A percentile compares a stretch with the other conserved stretches of the same genome.
Evolutionary conservation across 2,797 vertebrate genomes (phyloP).

Genomic region (Buphagus erythrorhynchus): DNA sequence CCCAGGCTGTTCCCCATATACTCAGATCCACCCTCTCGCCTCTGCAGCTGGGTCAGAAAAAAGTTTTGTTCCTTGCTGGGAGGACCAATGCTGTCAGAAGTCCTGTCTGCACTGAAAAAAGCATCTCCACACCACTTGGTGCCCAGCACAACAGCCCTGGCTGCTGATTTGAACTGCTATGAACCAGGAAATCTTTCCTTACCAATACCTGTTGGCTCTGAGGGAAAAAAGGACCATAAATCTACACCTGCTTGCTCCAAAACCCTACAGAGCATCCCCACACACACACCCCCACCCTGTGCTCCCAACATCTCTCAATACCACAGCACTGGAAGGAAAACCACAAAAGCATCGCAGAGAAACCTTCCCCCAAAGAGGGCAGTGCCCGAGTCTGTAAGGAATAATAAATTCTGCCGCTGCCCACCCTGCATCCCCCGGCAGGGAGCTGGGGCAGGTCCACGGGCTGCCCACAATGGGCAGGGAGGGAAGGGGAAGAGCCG

Average conservation of each 20-base stretch:
- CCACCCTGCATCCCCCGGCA: not conserved
- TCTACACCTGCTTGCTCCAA: not conserved
- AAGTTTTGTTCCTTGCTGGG: not conserved
- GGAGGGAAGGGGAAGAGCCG: not conserved
- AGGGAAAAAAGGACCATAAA: not conserved
- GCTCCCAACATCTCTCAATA: not conserved
- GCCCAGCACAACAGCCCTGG: not conserved
- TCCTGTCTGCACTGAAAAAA: not conserved
- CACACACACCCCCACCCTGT: rapidly evolving
- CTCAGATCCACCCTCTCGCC: not conserved
- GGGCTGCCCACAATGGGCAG: not conserved
- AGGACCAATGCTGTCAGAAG: not conserved
- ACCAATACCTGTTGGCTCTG: not conserved
- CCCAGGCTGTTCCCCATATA: not conserved
- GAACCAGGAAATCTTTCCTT: not conserved
- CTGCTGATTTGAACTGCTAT: rapidly evolving
- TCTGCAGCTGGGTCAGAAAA: not conserved
- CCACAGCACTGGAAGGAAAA: not conserved
- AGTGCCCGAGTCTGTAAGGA: not conserved
- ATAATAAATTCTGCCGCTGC: not conserved
- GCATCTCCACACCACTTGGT: rapidly evolving
- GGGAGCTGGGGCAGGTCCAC: not conserved
- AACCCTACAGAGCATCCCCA: not conserved
- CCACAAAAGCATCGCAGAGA: not conserved
- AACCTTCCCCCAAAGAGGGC: not conserved